phyloP scores from a whole-genome alignment of 2,113 vertebrate species.

The Lathamus discolor region DNA sequence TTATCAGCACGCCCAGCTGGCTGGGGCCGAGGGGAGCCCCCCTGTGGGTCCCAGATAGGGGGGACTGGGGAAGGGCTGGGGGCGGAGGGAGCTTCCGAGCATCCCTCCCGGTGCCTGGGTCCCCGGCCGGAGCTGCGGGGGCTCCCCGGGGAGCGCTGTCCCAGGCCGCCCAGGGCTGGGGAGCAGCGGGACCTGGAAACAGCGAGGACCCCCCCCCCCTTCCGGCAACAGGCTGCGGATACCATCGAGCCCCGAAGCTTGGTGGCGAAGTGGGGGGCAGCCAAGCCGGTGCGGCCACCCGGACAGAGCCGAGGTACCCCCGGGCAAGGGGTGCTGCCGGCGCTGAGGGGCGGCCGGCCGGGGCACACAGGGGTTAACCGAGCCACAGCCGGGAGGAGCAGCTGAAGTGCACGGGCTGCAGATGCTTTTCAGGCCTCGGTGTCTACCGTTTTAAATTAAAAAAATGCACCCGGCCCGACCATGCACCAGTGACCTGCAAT shows the following conservation, averaged over 20 bases:
- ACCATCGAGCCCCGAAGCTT: background rate
- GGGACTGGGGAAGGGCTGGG: background rate
- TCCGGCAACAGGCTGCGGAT: background rate
- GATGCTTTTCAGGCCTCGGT: constrained; percentile 17
- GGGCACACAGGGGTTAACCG: constrained; percentile 23
- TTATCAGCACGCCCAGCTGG: constrained; percentile 5
- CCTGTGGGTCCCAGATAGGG: background rate
- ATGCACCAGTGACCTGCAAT: constrained; percentile 7
- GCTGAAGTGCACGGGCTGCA: constrained; percentile 6
- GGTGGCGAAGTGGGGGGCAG: background rate
- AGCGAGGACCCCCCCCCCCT: background rate
- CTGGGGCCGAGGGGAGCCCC: background rate
- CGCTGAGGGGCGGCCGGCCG: background rate
- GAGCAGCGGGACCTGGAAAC: background rate
- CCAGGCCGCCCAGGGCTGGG: background rate
- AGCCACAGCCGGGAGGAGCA: background rate
- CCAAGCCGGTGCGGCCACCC: background rate
- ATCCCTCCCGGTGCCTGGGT: background rate
- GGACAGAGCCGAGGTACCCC: background rate
- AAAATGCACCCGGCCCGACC: constrained; percentile 5
- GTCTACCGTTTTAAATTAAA: constrained; percentile 26
- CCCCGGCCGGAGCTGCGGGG: background rate
- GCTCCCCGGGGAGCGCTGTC: background rate
- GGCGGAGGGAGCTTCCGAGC: background rate
- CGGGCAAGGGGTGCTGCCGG: background rate